Evolutionary conservation across 2,888 invertebrate genomes (phyloP).

Genomic region (Tetragonisca angustula): DNA sequence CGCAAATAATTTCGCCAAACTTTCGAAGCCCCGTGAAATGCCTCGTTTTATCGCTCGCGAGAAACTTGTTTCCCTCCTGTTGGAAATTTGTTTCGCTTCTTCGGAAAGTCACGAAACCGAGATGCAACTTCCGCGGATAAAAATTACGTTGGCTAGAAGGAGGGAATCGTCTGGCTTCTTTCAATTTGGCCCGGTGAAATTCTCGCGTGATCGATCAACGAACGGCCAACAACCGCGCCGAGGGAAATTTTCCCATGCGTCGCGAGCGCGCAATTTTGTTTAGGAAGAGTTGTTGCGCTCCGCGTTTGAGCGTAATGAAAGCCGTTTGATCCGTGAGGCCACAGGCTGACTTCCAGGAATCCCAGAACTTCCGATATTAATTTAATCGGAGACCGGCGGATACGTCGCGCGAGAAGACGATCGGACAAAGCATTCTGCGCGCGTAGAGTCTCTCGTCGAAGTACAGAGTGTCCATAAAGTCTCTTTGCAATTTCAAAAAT

Average conservation of each 20-base stretch:
- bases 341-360: conserved; percentile 10
- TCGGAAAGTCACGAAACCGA: conserved; percentile 1
- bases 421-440: conserved; percentile 5
- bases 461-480: neutral
- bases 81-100: conserved; percentile 8
- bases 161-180: neutral
- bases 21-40: neutral
- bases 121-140: conserved; percentile 2
- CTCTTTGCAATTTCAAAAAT: no score
- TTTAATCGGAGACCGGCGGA: conserved; percentile 2
- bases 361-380: conserved; percentile 22
- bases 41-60: neutral
- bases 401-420: neutral
- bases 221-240: neutral
- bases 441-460: no score
- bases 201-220: no score
- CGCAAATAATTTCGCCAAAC: conserved; percentile 11
- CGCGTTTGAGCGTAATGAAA: neutral
- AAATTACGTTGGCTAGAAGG: neutral
- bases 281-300: neutral
- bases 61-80: conserved; percentile 12
- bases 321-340: conserved; percentile 8
- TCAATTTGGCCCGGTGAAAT: neutral
- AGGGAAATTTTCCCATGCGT: neutral
- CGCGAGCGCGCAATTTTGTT: neutral